Evolutionary conservation across 2,888 invertebrate species (phyloP).

Genomic region (Yponomeuta plumbellus): DNA sequence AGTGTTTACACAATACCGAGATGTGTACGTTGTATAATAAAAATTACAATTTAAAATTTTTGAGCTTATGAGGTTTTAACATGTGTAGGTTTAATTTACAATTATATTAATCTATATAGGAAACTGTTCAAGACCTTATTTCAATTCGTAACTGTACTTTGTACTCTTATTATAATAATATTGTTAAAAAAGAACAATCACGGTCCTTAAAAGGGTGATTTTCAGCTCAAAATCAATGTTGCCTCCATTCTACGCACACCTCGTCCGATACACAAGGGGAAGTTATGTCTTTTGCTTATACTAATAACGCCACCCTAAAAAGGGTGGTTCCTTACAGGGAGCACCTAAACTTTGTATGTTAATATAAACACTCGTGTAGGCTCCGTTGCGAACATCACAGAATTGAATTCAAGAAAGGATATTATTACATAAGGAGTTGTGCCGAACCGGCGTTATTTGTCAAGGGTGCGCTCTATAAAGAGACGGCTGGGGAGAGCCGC

Average conservation of each 20-base stretch:
- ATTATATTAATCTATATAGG: too few species aligned
- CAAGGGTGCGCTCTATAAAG: constrained; percentile 25
- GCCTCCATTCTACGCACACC: constrained; percentile 68
- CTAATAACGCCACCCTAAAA: constrained; percentile 67
- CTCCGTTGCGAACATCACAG: constrained; percentile 51
- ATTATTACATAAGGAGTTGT: constrained; percentile 48
- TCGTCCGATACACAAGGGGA: constrained; percentile 52
- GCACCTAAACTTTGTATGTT: constrained; percentile 66
- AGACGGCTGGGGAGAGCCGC: background rate
- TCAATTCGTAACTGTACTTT: too few species aligned
- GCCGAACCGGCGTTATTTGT: constrained; percentile 45
- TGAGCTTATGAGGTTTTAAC: too few species aligned
- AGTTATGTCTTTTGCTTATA: constrained; percentile 69
- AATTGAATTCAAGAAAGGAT: constrained; percentile 53
- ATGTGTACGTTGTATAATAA: too few species aligned
- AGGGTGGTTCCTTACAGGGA: constrained; percentile 60
- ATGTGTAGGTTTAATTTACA: too few species aligned
- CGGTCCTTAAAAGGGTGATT: constrained; percentile 57
- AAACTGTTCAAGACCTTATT: too few species aligned
- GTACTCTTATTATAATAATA: background rate
- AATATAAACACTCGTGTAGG: constrained; percentile 69
- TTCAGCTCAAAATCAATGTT: constrained; percentile 71
- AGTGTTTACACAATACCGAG: too few species aligned
- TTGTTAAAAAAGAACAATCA: background rate
- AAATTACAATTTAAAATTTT: too few species aligned